Evolutionary conservation across 1,140 invertebrate genomes (phyloP), one percentile per base, ranked within the genome.

Genomic region (Ceratina calcarata): DNA sequence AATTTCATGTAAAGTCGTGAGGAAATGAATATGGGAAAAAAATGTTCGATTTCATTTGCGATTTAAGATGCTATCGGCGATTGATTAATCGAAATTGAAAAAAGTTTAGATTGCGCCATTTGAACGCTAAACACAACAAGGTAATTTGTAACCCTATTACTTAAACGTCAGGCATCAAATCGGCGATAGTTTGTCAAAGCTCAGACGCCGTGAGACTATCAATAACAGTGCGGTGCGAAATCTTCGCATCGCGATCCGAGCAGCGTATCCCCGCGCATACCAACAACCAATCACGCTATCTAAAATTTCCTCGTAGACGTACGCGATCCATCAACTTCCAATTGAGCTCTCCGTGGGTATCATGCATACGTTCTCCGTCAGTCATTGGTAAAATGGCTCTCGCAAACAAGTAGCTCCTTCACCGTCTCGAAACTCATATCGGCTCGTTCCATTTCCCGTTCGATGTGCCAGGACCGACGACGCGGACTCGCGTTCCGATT

Each of bases 401-500:
- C 22, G 7, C 58, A 3, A 60, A 60, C 58, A 60, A 61, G 60
- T 27, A 60, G 58, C 64, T 22, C 6, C 37, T 22, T 49, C 20
- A 16, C 20, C 13, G 15, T 66, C 37, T 45, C 37, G 37, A 45
- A 45, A 45, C 10, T 45, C 37, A 45, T 24, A 45, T 45, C 37
- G 10, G 10, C 18, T 37, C 49, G 27, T 55, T 74, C 18, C 45
- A 20, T 53, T 66, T 57, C 16, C 20, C 61, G 27, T 53, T 65
- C 37, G 32, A 66, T 66, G n/a, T 16, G 13, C 7, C 8, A 3
- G 13, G 16, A 18, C 15, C 7, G 15, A 12, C 37, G 32, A 16
- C 53, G 4, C 51, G 45, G 24, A 58, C 45, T 61, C 22, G 24
- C 75, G 32, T 10, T 22, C 58, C 37, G 69, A 82, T 80, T 72